Percentiles rank a stretch among this genome's conserved stretches.
Conservation (phyloP, 2,888 invertebrate genomes). For the Papilio protenor region DNA sequence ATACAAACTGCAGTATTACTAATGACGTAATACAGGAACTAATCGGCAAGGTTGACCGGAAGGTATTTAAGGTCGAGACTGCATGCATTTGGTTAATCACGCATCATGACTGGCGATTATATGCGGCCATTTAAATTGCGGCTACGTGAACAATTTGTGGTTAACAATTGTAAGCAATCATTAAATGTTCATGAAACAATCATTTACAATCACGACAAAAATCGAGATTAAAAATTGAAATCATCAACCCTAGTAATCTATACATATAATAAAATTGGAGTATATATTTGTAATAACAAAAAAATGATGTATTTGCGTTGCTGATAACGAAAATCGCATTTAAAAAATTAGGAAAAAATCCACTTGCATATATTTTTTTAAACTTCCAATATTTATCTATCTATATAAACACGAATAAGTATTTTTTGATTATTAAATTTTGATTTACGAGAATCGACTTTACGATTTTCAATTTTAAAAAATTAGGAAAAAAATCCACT, state of each 20-base stretch:
- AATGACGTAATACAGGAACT: constrained; percentile 81
- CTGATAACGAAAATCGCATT: no score
- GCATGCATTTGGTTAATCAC: constrained; percentile 67
- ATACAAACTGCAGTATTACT: constrained; percentile 68
- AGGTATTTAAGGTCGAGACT: constrained; percentile 70
- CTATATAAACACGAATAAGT: no score
- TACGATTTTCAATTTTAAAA: not conserved
- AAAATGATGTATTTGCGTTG: no score
- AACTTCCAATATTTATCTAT: no score
- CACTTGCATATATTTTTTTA: no score
- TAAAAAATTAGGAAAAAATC: no score
- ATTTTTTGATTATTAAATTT: no score
- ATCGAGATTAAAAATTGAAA: not conserved
- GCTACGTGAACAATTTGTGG: constrained; percentile 49
- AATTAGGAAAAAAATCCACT: not conserved
- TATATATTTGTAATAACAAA: no score
- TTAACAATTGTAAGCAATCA: constrained; percentile 11
- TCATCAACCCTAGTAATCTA: no score
- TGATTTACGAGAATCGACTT: no score
- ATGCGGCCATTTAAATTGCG: constrained; percentile 52
- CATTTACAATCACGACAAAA: not conserved
- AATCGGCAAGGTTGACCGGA: constrained; percentile 76
- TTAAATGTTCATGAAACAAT: not conserved
- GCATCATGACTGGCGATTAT: constrained; percentile 54
- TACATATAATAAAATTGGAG: no score